A percentile compares a stretch with the other conserved stretches of the same genome.
Conservation (phyloP, 1,140 invertebrate species). For the Pseudoatta argentina region DNA sequence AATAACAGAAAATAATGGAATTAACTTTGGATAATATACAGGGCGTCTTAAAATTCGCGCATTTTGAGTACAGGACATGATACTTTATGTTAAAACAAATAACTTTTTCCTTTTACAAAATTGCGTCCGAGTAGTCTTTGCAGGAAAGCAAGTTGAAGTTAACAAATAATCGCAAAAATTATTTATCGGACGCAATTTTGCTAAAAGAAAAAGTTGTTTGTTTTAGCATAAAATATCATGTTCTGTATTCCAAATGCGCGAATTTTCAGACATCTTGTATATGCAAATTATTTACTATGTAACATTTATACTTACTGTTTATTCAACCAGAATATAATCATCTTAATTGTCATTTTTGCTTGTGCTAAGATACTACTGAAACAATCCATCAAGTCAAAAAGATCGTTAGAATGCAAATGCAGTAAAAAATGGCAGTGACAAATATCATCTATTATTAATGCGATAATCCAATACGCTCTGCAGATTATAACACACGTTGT, state of each 20-base stretch:
- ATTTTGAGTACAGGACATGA: no score
- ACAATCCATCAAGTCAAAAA: conserved; percentile 47
- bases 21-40: not conserved
- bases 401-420: conserved; percentile 15
- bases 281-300: not conserved
- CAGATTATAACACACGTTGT: conserved; percentile 27
- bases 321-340: conserved; percentile 49
- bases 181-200: no score
- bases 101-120: no score
- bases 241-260: no score
- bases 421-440: conserved; percentile 38
- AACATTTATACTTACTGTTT: conserved; percentile 1
- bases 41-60: no score
- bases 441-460: conserved; percentile 35
- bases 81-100: no score
- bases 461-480: conserved; percentile 47
- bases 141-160: no score
- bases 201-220: no score
- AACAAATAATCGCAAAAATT: no score
- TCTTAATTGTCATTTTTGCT: conserved; percentile 15
- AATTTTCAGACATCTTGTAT: no score
- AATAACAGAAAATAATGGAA: not conserved
- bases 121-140: no score
- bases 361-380: conserved; percentile 47
- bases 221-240: no score